Evolutionary conservation across 2,888 invertebrate species (phyloP).

Genomic region (Polymixis flavicincta): DNA sequence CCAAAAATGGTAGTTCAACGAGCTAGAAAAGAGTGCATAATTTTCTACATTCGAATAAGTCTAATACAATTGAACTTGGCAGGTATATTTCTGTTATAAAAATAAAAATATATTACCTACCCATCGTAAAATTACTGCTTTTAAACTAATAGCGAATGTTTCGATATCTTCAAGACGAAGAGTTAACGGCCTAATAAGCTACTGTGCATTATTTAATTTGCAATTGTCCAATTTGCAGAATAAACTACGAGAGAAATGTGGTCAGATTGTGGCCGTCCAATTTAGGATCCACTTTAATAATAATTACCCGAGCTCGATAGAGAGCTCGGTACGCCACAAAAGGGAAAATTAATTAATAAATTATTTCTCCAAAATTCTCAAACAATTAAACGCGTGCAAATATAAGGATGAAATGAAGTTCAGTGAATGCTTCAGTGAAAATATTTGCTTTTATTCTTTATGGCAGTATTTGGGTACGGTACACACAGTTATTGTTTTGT

Average conservation of each 20-base stretch:
- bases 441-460: constrained; percentile 1
- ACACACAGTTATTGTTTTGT: constrained; percentile 6
- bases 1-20: constrained; percentile 16
- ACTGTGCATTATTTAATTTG: constrained; percentile 4
- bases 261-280: constrained; percentile 32
- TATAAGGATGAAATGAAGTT: constrained; percentile 9
- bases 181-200: background rate
- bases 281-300: constrained; percentile 47
- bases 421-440: constrained; percentile 6
- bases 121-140: background rate
- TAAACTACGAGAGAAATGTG: constrained; percentile 23
- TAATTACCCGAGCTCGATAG: constrained; percentile 28
- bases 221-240: constrained; percentile 15
- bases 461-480: background rate
- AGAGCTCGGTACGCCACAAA: constrained; percentile 30
- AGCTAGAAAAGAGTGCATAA: background rate
- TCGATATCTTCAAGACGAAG: background rate
- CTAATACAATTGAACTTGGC: background rate
- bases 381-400: constrained; percentile 29
- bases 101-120: background rate
- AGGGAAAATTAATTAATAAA: constrained; percentile 44
- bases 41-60: constrained; percentile 6
- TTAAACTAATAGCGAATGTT: background rate
- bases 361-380: constrained; percentile 24
- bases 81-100: background rate